Percentiles rank a stretch among this genome's conserved stretches.
phyloP scores from a whole-genome alignment of 2,797 vertebrate species.

The Acipenser ruthenus region DNA sequence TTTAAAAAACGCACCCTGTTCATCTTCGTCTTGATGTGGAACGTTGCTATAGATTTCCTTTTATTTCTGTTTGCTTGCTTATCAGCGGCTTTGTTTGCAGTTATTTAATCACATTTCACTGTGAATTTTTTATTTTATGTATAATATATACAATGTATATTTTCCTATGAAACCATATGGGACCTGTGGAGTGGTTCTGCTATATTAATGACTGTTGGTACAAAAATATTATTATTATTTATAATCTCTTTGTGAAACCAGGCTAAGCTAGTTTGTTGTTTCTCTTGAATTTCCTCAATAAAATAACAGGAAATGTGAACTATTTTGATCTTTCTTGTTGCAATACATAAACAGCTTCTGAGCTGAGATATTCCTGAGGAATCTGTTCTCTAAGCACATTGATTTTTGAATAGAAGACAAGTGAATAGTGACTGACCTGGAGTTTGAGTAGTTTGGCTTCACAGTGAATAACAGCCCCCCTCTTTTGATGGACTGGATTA shows the following conservation, averaged over 20 bases:
- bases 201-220: too few species aligned
- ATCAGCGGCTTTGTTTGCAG: slow-evolving; percentile 38
- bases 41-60: neutral
- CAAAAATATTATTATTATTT: too few species aligned
- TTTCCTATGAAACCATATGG: too few species aligned
- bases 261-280: neutral
- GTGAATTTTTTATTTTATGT: slow-evolving; percentile 17
- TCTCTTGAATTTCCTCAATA: neutral
- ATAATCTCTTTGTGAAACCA: neutral
- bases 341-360: neutral
- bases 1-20: slow-evolving; percentile 54
- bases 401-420: slow-evolving; percentile 26
- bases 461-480: slow-evolving; percentile 18
- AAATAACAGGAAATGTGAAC: neutral
- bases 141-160: too few species aligned
- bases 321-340: neutral
- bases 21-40: slow-evolving; percentile 29
- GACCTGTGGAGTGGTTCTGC: too few species aligned
- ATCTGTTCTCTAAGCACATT: slow-evolving; percentile 12
- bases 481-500: slow-evolving; percentile 21
- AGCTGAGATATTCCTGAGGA: slow-evolving; percentile 17
- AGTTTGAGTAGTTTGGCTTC: slow-evolving; percentile 22
- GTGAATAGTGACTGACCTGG: slow-evolving; percentile 21
- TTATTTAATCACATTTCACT: slow-evolving; percentile 63
- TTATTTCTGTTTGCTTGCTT: slow-evolving; percentile 6